Percentiles rank a stretch among this genome's conserved stretches.
Conservation (phyloP, 2,797 vertebrate species). For the Phyllotis vaccarum region DNA sequence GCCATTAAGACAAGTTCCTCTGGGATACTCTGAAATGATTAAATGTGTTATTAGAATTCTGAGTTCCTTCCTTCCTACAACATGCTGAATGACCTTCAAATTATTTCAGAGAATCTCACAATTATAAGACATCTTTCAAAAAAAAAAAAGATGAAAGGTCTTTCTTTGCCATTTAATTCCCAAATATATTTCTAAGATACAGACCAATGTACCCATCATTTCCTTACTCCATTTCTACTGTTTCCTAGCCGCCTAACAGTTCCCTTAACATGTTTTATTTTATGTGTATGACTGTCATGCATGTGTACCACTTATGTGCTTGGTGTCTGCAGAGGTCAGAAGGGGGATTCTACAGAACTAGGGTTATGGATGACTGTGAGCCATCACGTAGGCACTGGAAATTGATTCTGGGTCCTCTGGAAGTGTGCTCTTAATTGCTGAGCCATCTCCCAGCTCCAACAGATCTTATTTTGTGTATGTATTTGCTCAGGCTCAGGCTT, state of each 20-base stretch:
- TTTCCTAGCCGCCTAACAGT: neutral
- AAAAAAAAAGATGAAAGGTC: neutral
- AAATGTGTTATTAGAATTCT: constrained; percentile 26
- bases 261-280: neutral
- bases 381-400: neutral
- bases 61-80: neutral
- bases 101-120: constrained; percentile 4
- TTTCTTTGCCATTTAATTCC: neutral
- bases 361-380: neutral
- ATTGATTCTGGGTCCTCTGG: neutral
- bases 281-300: neutral
- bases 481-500: neutral
- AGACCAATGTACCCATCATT: neutral
- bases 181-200: neutral
- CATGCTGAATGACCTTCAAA: constrained; percentile 7
- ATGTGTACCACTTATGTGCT: neutral
- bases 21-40: constrained; percentile 92
- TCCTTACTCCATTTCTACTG: neutral
- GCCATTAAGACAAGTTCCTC: constrained; percentile 94
- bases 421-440: neutral
- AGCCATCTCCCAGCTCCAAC: neutral
- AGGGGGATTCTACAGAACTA: neutral
- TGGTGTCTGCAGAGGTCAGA: neutral
- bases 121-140: constrained; percentile 2
- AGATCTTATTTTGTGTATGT: neutral